Evolutionary conservation across 2,113 vertebrate species (phyloP), one percentile per base, ranked within the genome.

Genomic region (Calypte anna): DNA sequence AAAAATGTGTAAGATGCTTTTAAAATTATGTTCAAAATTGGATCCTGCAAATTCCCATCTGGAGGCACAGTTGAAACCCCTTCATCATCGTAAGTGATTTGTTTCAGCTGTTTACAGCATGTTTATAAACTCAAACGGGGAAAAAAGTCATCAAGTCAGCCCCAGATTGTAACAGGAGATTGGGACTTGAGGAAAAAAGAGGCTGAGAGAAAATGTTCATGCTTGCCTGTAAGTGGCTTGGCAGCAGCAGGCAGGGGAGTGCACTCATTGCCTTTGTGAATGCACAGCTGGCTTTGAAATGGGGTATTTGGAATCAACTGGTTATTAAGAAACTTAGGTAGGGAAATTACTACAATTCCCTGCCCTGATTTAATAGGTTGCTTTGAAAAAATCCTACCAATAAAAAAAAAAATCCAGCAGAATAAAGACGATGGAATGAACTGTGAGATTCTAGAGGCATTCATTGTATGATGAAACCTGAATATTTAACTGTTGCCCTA

Each of bases 31-130:
- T 67, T 95, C 33, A 74, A 75, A 90, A 93, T 64, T 88, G 79
- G 55, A 67, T 94, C 17, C 20, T 94, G 40, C 51, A 83, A 70
- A 80, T 82, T 51, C 79, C 40, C 33, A 63, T 86, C 76, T 88
- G 82, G 55, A 86, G 44, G 53, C 69, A 63, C 68, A 93, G 53
- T 50, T 86, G 38, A 75, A 96, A 90, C 38, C 18, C 85, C 82
- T 96, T 90, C 94, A 91, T 86, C 76, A 88, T 88, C 22, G 10
- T 20, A 66, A 95, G 43, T 88, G 59, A 53, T 81, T 97, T 93
- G 48, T 86, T 92, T 95, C 63, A 67, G 85, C 73, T 96, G 30
- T 73, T 91, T 74, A 44, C 40, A 55, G 24, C 30, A 25, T 70
- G 43, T 85, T 91, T 88, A 55, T 90, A 67, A 92, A 95, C 57